Base-by-base conservation (phyloP, 2,113 vertebrate genomes). In the Herpailurus yagouaroundi region DNA sequence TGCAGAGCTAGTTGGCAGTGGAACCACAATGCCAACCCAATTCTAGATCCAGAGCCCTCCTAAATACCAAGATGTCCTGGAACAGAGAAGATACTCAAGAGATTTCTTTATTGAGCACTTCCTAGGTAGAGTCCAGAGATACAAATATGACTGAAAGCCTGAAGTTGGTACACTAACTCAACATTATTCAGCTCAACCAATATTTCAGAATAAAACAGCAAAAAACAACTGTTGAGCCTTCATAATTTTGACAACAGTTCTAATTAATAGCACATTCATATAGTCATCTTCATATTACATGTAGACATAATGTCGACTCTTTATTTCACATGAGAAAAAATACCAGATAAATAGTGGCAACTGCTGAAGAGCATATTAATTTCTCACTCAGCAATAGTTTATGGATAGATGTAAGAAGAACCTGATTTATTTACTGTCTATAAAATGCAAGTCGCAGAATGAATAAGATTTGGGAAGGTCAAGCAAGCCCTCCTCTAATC, bases 381-480 rank as follows among this genome's bases (percentile, higher is more conserved):
- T 97, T 76, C 71, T 74, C 86, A 57, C 50, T 95, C 41, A 93
- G 83, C 69, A 64, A 38, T 97, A 80, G 93, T 92, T 97, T 73
- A 91, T 63, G 38, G 68, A 50, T 81, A 91, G 79, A 93, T 94
- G 79, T 68, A 94, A 96, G 88, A 95, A 83, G 94, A 96, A 87
- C 41, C 45, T 80, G 84, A 38, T 85, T 93, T 89, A 97, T 73
- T 97, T 97, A 71, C 33, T 97, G 64, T 87, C 93, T 97, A 41
- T 91, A 89, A 97, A 97, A 96, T 87, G 84, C 87, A 97, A 80
- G 81, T 91, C 64, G 92, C 73, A 41, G 95, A 88, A 95, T 89
- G 74, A 96, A 57, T 89, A 97, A 50, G 92, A 97, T 86, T 86
- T 97, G 95, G 90, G 33, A 98, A 94, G 55, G 77, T 89, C 96